Conservation (phyloP, 1,140 invertebrate species). For the Aleiodes sp. region DNA sequence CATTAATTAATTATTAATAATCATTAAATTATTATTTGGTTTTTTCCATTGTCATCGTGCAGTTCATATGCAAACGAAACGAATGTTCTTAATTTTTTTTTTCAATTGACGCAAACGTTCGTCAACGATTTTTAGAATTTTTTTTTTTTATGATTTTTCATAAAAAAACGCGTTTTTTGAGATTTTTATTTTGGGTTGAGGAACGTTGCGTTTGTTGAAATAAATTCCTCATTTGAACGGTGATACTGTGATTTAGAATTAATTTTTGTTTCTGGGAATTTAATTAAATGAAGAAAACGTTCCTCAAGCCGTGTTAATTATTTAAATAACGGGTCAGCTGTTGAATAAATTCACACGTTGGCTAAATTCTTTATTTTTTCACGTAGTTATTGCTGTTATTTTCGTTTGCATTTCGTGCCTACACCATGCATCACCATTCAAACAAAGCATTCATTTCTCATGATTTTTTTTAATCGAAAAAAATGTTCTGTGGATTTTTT, state of each 20-base stretch:
- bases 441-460: conserved; percentile 46
- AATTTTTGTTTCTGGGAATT: neutral
- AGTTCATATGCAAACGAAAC: conserved; percentile 38
- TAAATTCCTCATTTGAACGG: conserved; percentile 32
- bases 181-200: neutral
- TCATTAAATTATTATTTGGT: neutral
- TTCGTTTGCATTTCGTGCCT: conserved; percentile 25
- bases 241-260: conserved; percentile 21
- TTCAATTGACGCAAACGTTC: conserved; percentile 9
- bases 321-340: too few relatives aligned
- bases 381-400: conserved; percentile 22
- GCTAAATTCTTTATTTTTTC: conserved; percentile 2
- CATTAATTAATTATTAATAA: neutral
- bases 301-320: too few relatives aligned
- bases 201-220: conserved; percentile 18
- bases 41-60: conserved; percentile 16
- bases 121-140: neutral
- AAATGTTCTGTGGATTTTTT: conserved; percentile 33
- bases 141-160: neutral
- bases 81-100: conserved; percentile 23
- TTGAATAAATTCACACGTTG: neutral
- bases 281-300: too few relatives aligned
- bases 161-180: neutral
- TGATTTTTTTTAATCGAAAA: conserved; percentile 26
- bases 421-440: conserved; percentile 49